Percentiles rank a stretch among this genome's conserved stretches.
These are phyloP conservation scores for Drosophila persimilis DNA, from an alignment of 1,140 invertebrate genomes.

Conservation along the genomic window DNA sequence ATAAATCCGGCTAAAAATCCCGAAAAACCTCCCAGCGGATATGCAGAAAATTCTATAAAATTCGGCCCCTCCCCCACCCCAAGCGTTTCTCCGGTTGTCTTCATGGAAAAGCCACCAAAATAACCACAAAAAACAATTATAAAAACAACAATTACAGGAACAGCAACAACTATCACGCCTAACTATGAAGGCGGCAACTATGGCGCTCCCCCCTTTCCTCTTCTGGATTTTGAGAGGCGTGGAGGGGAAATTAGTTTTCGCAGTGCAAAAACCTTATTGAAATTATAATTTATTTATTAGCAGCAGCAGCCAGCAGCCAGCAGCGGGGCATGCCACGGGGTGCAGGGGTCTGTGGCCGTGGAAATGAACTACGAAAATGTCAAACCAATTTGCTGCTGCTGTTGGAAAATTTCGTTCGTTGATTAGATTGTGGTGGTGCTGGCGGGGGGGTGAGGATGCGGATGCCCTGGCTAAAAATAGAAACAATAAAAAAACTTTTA, in stretches of 20 bases:
- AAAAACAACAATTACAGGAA: background rate
- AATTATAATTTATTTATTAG: conserved; percentile 76
- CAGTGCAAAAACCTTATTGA: conserved; percentile 61
- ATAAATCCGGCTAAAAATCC: no score
- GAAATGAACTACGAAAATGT: conserved; percentile 54
- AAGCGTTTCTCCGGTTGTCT: no score
- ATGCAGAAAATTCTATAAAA: no score
- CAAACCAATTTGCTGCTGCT: conserved; percentile 61
- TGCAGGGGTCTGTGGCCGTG: conserved; percentile 8
- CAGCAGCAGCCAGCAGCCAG: conserved; percentile 10
- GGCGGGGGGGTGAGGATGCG: background rate
- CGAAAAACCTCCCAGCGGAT: no score
- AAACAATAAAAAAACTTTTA: conserved; percentile 44
- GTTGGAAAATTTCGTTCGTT: conserved; percentile 49
- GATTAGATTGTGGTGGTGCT: conserved; percentile 51
- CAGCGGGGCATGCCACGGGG: conserved; percentile 2
- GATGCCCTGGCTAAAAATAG: conserved; percentile 52
- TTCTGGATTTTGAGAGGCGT: conserved; percentile 1
- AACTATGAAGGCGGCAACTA: no score
- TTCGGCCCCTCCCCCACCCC: no score
- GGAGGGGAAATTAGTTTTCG: conserved; percentile 55
- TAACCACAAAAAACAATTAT: no score
- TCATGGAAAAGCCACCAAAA: no score
- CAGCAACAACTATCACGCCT: background rate
- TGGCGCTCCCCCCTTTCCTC: background rate